These are phyloP conservation scores for Potorous gilbertii DNA, from an alignment of 2,797 vertebrate species.

Conservation along the genomic window DNA sequence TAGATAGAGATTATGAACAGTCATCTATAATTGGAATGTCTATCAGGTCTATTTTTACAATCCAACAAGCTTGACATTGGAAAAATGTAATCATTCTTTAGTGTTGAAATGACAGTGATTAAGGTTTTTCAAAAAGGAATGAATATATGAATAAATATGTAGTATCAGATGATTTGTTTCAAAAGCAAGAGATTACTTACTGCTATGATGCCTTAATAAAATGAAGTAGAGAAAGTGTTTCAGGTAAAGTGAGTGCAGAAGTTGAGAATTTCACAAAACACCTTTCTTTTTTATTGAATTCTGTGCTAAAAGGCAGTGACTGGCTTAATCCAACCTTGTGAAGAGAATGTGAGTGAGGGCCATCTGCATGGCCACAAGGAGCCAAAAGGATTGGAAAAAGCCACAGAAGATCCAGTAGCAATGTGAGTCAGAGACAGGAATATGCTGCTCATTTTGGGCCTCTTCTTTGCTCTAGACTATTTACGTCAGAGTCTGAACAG, in stretches of 20 bases:
- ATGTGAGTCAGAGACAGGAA: conserved; percentile 58
- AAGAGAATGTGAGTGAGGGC: background rate
- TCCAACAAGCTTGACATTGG: background rate
- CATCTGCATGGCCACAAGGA: background rate
- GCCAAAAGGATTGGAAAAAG: background rate
- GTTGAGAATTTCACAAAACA: background rate
- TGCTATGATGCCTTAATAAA: background rate
- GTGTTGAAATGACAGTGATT: background rate
- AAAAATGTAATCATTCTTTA: background rate
- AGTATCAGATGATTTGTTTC: background rate
- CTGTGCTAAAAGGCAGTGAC: background rate
- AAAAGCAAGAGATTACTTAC: background rate
- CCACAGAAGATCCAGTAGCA: conserved; percentile 26
- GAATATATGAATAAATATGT: background rate
- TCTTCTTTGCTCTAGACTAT: conserved; percentile 43
- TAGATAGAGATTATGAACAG: background rate
- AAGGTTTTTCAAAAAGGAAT: background rate
- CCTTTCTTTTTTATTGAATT: background rate
- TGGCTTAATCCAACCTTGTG: background rate
- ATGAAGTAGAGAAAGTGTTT: background rate
- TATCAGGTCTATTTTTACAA: background rate
- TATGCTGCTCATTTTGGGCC: conserved; percentile 48
- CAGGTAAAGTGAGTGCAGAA: background rate
- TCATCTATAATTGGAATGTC: background rate
- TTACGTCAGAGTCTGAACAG: conserved; percentile 39